Evolutionary conservation across 2,888 invertebrate species (phyloP).

Genomic region (Oscheius onirici): DNA sequence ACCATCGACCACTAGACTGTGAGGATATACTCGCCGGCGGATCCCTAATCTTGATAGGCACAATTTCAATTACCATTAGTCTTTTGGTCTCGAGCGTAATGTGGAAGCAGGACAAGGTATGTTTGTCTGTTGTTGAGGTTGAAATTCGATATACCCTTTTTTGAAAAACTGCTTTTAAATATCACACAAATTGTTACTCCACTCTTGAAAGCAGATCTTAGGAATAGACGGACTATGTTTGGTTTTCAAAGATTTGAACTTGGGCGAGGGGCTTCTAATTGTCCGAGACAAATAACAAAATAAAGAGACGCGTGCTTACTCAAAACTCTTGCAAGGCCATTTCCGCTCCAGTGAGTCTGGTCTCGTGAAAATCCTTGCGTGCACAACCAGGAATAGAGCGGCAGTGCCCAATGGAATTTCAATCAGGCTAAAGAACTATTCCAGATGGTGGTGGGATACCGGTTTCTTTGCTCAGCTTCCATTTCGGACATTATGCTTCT

Average conservation of each 20-base stretch:
- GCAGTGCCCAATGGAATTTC: not conserved
- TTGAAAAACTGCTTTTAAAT: not conserved
- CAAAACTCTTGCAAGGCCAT: not conserved
- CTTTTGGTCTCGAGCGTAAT: conserved; percentile 59
- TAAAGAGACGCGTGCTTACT: not conserved
- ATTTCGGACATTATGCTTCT: conserved; percentile 62
- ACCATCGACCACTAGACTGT: conserved; percentile 43
- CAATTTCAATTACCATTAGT: conserved; percentile 61
- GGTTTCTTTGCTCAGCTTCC: conserved; percentile 64
- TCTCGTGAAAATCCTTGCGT: conserved; percentile 1
- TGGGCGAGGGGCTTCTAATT: not conserved
- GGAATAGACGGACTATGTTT: too few species aligned
- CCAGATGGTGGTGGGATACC: conserved; percentile 69
- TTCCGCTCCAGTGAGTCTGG: not conserved
- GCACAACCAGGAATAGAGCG: not conserved
- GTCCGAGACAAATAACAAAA: not conserved
- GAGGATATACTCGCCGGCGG: conserved; percentile 64
- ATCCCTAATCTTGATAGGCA: conserved; percentile 53
- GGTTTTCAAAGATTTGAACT: too few species aligned
- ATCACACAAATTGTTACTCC: too few species aligned
- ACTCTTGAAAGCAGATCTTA: too few species aligned
- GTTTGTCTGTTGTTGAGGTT: not conserved
- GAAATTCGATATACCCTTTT: not conserved
- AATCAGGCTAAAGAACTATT: not conserved
- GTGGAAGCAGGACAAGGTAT: conserved; percentile 63